phyloP scores from a whole-genome alignment of 2,888 invertebrate species.

The Tyria jacobaeae region DNA sequence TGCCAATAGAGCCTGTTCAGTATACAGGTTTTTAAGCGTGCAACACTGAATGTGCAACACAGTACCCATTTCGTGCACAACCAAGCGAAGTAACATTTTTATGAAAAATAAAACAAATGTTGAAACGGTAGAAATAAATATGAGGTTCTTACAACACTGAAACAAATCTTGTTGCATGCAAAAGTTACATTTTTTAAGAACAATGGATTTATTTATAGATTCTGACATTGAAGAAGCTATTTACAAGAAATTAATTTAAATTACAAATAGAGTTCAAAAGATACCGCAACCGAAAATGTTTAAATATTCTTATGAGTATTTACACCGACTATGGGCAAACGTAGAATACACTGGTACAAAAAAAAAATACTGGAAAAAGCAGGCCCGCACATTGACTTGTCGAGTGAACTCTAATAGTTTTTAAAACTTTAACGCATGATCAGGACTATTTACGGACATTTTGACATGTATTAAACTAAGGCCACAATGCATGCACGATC shows the following conservation, averaged over 20 bases:
- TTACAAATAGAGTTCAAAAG: slow-evolving; percentile 29
- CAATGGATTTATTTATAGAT: slow-evolving; percentile 50
- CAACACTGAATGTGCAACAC: slow-evolving; percentile 69
- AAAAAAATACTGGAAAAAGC: neutral
- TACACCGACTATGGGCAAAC: neutral
- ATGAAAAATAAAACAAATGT: slow-evolving; percentile 28
- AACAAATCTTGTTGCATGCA: slow-evolving; percentile 64
- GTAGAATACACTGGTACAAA: neutral
- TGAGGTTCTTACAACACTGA: slow-evolving; percentile 54
- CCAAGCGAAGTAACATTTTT: slow-evolving; percentile 44
- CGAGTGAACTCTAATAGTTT: neutral
- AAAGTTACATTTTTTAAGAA: slow-evolving; percentile 53
- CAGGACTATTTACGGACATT: neutral
- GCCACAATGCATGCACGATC: neutral
- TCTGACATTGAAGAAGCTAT: slow-evolving; percentile 35
- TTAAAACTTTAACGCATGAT: neutral
- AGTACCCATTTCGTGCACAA: slow-evolving; percentile 52
- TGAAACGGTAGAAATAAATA: slow-evolving; percentile 31
- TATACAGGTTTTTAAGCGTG: slow-evolving; percentile 74
- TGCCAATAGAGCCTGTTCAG: slow-evolving; percentile 71
- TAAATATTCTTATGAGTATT: neutral
- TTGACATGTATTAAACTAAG: neutral
- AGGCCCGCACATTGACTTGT: neutral
- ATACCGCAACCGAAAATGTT: neutral
- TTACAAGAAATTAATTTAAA: slow-evolving; percentile 60